Conservation (phyloP, 2,113 vertebrate species). For the Lycaon pictus region DNA sequence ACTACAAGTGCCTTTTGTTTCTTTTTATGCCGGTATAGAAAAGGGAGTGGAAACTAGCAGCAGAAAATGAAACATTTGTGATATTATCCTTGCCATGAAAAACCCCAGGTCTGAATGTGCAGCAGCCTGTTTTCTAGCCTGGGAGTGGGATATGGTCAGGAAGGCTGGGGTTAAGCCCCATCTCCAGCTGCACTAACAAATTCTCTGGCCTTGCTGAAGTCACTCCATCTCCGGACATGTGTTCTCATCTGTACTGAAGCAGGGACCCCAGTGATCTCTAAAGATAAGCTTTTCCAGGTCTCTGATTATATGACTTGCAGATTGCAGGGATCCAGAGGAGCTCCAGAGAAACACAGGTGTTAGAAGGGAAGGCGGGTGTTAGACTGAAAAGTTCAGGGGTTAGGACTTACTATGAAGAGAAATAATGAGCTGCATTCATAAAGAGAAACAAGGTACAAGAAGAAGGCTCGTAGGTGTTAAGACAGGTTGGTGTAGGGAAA, state of each 20-base stretch:
- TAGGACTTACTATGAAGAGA: not conserved
- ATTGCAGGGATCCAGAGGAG: not conserved
- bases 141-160: not conserved
- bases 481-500: not conserved
- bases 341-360: slow-evolving; percentile 7
- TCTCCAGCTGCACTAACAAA: not conserved
- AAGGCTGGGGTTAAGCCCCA: not conserved
- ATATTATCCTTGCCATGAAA: not conserved
- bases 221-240: not conserved
- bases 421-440: not conserved
- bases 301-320: not conserved
- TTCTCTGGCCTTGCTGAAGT: not conserved
- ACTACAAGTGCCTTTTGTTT: slow-evolving; percentile 29
- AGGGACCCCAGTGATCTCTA: not conserved
- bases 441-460: not conserved
- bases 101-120: not conserved
- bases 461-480: not conserved
- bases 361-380: not conserved
- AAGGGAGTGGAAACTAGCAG: slow-evolving; percentile 10
- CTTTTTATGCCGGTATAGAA: not conserved
- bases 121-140: not conserved
- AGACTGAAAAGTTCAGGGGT: not conserved
- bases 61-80: slow-evolving; percentile 55
- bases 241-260: not conserved
- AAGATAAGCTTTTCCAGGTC: not conserved